Evolutionary conservation across 1,140 invertebrate species (phyloP).

Genomic region (Drosophila punjabiensis): DNA sequence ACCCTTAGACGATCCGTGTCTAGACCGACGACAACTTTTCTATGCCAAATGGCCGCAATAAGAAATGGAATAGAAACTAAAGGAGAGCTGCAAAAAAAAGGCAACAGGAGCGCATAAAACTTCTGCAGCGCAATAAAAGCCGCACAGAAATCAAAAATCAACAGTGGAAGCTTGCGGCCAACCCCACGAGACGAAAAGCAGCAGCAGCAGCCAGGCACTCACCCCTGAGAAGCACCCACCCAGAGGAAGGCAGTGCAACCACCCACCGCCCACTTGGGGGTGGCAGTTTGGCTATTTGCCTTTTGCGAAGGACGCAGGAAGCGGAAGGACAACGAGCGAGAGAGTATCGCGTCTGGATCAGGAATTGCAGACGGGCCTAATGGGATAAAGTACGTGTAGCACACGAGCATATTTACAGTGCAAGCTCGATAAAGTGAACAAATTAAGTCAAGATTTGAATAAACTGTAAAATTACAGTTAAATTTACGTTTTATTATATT

Average conservation of each 20-base stretch:
- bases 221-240: conserved; percentile 30
- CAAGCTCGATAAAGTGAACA: neutral
- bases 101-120: conserved; percentile 44
- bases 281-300: conserved; percentile 65
- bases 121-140: conserved; percentile 61
- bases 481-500: too few relatives aligned
- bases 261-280: conserved; percentile 43
- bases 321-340: conserved; percentile 22
- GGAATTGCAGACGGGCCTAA: conserved; percentile 71
- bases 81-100: conserved; percentile 36
- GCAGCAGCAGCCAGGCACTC: conserved; percentile 7
- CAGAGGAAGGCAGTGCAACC: conserved; percentile 25
- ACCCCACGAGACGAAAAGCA: conserved; percentile 32
- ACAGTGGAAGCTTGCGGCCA: conserved; percentile 63
- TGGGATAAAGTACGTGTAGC: conserved; percentile 68
- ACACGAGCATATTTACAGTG: conserved; percentile 14
- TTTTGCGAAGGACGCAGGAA: conserved; percentile 31
- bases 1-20: conserved; percentile 31
- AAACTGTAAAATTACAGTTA: too few relatives aligned
- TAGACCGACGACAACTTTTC: conserved; percentile 64
- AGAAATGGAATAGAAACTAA: conserved; percentile 1
- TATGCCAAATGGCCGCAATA: conserved; percentile 40
- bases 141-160: conserved; percentile 77
- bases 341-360: conserved; percentile 48
- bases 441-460: neutral